Conservation (phyloP, 2,888 invertebrate species). For the Lissonota sp. region DNA sequence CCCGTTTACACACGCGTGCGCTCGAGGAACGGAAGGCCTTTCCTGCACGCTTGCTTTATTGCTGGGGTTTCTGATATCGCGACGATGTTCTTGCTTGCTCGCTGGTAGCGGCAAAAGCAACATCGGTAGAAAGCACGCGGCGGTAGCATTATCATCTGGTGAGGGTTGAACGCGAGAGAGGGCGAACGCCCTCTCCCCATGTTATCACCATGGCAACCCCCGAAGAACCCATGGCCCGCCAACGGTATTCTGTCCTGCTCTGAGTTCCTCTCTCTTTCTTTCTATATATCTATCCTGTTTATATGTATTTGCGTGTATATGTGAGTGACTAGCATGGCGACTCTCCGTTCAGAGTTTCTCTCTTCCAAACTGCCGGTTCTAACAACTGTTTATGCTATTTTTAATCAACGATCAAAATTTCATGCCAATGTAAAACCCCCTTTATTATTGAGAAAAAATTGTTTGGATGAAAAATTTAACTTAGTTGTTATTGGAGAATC, state of each 20-base stretch:
- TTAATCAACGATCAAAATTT: conserved; percentile 71
- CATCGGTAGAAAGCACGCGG: conserved; percentile 76
- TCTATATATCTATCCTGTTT: conserved; percentile 71
- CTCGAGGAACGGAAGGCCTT: conserved; percentile 40
- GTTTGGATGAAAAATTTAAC: no score
- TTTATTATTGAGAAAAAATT: no score
- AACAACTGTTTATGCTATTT: conserved; percentile 69
- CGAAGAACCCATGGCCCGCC: conserved; percentile 75
- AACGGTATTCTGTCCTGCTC: conserved; percentile 78
- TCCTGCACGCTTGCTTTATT: conserved; percentile 78
- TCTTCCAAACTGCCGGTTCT: conserved; percentile 74
- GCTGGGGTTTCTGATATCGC: conserved; percentile 80
- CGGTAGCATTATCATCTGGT: conserved; percentile 80
- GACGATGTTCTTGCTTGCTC: conserved; percentile 68
- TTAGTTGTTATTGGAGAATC: no score
- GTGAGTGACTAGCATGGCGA: conserved; percentile 79
- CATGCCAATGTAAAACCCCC: no score
- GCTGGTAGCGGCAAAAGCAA: conserved; percentile 70
- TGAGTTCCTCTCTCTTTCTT: conserved; percentile 75
- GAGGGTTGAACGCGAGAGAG: conserved; percentile 80
- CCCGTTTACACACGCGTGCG: conserved; percentile 45
- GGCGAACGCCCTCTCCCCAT: conserved; percentile 78
- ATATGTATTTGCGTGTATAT: not conserved
- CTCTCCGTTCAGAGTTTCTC: conserved; percentile 47
- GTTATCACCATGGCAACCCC: conserved; percentile 83